Percentiles rank a stretch among this genome's conserved stretches.
These are phyloP conservation scores for Neosalanx taihuensis DNA, from an alignment of 2,797 vertebrate genomes.

Conservation along the genomic window DNA sequence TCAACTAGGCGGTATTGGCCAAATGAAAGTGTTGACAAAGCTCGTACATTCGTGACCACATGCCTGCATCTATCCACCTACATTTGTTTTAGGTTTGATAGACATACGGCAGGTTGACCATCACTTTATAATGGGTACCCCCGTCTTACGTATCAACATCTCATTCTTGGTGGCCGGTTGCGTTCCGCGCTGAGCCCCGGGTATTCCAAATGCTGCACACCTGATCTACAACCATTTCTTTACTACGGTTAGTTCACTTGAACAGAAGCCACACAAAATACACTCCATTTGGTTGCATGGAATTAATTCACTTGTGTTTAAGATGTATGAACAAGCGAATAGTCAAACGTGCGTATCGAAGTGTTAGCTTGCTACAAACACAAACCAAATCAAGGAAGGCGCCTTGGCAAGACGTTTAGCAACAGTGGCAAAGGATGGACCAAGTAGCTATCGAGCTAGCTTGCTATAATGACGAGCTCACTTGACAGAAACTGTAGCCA, in stretches of 20 bases:
- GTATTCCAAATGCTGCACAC: not conserved
- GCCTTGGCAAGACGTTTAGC: conserved; percentile 1
- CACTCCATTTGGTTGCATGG: not conserved
- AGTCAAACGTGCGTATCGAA: not conserved
- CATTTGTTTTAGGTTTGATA: not conserved
- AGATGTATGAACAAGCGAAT: not conserved
- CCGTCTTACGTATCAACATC: not conserved
- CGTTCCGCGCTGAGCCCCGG: no score
- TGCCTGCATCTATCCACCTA: not conserved
- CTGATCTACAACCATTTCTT: not conserved
- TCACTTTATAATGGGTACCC: not conserved
- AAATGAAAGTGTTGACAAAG: not conserved
- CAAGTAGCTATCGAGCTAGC: conserved; percentile 2
- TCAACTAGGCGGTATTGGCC: not conserved
- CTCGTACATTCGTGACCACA: not conserved
- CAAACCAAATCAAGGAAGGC: conserved; percentile 4
- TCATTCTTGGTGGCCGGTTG: not conserved
- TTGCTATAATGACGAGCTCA: conserved; percentile 12
- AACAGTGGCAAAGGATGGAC: not conserved
- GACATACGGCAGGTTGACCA: not conserved
- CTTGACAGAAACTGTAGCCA: conserved; percentile 31
- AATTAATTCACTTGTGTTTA: not conserved
- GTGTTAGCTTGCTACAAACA: not conserved
- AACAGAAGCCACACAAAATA: not conserved
- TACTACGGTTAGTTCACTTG: not conserved